These are phyloP conservation scores for Trichoplusia ni DNA, from an alignment of 1,140 invertebrate genomes.

Conservation along the genomic window DNA sequence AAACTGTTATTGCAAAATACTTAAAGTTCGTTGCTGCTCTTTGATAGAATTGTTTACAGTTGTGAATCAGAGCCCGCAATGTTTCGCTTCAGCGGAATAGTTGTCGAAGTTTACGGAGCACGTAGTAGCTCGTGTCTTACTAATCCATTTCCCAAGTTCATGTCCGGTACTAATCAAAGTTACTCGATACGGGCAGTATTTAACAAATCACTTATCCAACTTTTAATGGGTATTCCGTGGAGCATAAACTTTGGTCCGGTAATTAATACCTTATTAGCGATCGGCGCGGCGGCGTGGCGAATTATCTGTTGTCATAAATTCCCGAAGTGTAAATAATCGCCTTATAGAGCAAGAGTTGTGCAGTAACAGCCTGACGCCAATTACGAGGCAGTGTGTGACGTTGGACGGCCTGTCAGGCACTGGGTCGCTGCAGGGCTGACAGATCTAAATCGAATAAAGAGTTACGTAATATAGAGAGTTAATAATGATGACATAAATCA, in stretches of 20 bases:
- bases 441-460: no score
- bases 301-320: constrained; percentile 27
- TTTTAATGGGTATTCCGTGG: constrained; percentile 18
- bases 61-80: no score
- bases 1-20: no score
- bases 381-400: constrained; percentile 27
- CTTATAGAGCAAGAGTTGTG: constrained; percentile 29
- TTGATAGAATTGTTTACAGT: no score
- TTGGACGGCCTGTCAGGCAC: not conserved
- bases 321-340: constrained; percentile 18
- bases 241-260: not conserved
- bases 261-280: constrained; percentile 30
- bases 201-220: constrained; percentile 16
- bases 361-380: constrained; percentile 31
- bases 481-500: no score
- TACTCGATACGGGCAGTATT: constrained; percentile 11
- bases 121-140: not conserved
- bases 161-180: not conserved
- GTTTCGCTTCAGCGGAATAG: constrained; percentile 1
- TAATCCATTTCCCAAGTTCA: constrained; percentile 17
- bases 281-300: not conserved
- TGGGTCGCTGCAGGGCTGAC: constrained; percentile 17
- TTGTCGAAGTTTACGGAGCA: not conserved
- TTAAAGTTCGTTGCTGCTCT: no score
- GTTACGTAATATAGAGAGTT: no score